These are phyloP conservation scores for Hypsopygia costalis DNA, from an alignment of 2,888 invertebrate genomes.

Conservation along the genomic window DNA sequence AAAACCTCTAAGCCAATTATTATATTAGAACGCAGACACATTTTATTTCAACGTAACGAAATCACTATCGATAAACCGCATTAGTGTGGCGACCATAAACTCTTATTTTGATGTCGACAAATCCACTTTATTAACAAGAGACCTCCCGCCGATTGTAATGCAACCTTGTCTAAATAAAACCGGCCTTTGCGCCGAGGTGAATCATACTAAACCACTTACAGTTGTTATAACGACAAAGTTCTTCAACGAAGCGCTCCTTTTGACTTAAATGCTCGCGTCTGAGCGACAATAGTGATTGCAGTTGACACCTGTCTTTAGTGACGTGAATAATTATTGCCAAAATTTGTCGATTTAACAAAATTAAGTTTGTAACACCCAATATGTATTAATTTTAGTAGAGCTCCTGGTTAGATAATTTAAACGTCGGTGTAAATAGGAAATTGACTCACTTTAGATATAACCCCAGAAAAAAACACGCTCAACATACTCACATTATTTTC, in stretches of 20 bases:
- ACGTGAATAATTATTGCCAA: conserved; percentile 19
- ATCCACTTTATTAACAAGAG: conserved; percentile 72
- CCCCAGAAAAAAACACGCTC: too few species aligned
- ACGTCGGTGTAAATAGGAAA: too few species aligned
- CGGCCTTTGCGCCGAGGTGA: conserved; percentile 31
- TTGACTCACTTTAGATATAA: too few species aligned
- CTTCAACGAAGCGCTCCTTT: conserved; percentile 58
- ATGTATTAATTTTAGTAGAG: too few species aligned
- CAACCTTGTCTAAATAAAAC: conserved; percentile 57
- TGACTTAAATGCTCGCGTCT: conserved; percentile 72
- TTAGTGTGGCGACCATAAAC: conserved; percentile 67
- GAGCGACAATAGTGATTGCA: conserved; percentile 63
- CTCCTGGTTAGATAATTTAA: too few species aligned
- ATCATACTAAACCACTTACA: conserved; percentile 45
- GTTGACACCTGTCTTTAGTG: conserved; percentile 69
- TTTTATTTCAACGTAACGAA: conserved; percentile 28
- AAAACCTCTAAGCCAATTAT: background rate
- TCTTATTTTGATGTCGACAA: conserved; percentile 77
- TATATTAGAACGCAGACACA: background rate
- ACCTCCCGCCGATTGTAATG: conserved; percentile 61
- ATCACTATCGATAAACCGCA: conserved; percentile 57
- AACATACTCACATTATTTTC: too few species aligned
- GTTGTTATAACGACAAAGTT: conserved; percentile 60
- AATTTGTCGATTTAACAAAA: conserved; percentile 24
- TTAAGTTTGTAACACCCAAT: too few species aligned